Evolutionary conservation across 2,888 invertebrate species (phyloP).

Genomic region (Tetropium fuscum): DNA sequence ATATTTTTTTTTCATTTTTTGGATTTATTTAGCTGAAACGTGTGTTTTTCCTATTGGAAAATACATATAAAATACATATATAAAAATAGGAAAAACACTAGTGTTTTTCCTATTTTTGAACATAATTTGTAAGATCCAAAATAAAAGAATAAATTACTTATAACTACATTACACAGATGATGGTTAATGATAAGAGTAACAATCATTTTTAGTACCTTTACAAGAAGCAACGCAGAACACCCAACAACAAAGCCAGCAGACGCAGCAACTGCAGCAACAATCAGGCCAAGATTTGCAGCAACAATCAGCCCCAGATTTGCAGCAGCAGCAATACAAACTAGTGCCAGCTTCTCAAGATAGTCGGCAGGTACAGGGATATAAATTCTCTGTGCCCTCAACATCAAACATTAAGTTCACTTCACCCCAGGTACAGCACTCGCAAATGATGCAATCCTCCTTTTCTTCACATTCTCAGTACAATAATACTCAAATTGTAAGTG

Average conservation of each 20-base stretch:
- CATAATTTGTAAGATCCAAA: no score
- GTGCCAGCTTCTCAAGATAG: slow-evolving; percentile 42
- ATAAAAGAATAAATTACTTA: no score
- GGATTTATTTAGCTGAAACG: no score
- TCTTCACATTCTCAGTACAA: slow-evolving; percentile 49
- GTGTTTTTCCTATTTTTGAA: no score
- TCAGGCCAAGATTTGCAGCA: slow-evolving; percentile 39
- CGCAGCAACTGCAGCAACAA: slow-evolving; percentile 29
- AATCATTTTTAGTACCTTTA: slow-evolving; percentile 17
- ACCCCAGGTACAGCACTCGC: slow-evolving; percentile 51
- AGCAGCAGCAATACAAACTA: slow-evolving; percentile 43
- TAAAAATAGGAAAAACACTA: no score
- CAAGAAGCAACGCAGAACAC: slow-evolving; percentile 21
- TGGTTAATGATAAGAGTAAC: no score
- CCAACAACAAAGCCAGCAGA: slow-evolving; percentile 7
- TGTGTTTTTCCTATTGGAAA: no score
- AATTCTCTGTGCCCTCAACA: slow-evolving; percentile 54
- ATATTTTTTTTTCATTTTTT: no score
- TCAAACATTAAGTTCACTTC: slow-evolving; percentile 61
- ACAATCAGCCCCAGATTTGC: slow-evolving; percentile 43
- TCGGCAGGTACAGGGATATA: slow-evolving; percentile 51
- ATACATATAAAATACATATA: no score
- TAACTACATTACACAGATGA: no score
- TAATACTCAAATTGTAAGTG: slow-evolving; percentile 51
- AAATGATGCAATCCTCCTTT: slow-evolving; percentile 49